phyloP scores from a whole-genome alignment of 2,113 vertebrate genomes.

The Isichthys henryi region DNA sequence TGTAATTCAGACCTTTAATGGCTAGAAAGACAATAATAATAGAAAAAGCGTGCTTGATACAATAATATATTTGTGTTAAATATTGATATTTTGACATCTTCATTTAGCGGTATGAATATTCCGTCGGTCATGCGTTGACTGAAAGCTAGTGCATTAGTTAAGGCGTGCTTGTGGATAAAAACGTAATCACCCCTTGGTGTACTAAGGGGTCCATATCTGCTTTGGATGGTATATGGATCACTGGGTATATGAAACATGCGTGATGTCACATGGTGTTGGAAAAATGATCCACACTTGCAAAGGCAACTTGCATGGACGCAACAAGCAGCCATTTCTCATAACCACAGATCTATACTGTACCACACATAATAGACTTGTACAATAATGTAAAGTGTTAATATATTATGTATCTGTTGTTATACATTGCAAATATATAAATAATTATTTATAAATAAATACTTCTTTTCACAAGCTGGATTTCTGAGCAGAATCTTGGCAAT shows the following conservation, averaged over 20 bases:
- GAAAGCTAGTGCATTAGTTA: background rate
- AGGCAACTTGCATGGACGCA: background rate
- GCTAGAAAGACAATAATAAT: conserved; percentile 3
- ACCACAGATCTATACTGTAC: background rate
- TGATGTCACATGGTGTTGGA: background rate
- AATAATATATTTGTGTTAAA: background rate
- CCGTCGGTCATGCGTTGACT: background rate
- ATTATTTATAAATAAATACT: background rate
- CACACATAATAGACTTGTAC: background rate
- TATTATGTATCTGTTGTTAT: background rate
- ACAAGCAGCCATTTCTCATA: background rate
- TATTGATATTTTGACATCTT: conserved; percentile 2
- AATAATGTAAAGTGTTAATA: background rate
- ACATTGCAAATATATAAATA: background rate
- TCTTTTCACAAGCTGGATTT: background rate
- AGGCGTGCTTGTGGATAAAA: background rate
- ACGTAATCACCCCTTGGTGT: background rate
- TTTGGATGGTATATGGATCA: background rate
- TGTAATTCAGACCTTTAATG: background rate
- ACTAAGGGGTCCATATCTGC: background rate
- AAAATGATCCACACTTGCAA: background rate
- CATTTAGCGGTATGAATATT: background rate
- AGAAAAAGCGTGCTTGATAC: background rate
- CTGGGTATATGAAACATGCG: background rate
- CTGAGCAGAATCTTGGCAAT: background rate